Conservation (phyloP, 2,797 vertebrate genomes). For the Gymnothorax javanicus region DNA sequence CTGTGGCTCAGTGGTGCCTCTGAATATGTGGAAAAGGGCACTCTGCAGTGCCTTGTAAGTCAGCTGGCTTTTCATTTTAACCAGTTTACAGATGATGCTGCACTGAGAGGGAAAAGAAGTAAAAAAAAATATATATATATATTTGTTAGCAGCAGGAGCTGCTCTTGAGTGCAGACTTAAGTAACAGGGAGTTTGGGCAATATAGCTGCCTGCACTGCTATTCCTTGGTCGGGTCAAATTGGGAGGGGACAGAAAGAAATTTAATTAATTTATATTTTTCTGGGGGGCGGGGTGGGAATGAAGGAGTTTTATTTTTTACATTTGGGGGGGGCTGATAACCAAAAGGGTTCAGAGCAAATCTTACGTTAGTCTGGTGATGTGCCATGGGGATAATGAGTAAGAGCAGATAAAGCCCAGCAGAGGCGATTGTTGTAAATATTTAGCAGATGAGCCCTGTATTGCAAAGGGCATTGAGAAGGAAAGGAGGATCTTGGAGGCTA, state of each 20-base stretch:
- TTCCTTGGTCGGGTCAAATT: background rate
- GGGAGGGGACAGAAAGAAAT: background rate
- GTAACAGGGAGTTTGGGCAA: background rate
- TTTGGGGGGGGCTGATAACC: background rate
- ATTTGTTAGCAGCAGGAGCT: background rate
- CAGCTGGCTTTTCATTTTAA: conserved; percentile 12
- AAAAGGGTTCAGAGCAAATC: background rate
- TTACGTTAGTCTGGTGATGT: background rate
- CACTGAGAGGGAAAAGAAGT: background rate
- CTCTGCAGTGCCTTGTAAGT: background rate
- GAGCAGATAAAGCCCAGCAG: background rate
- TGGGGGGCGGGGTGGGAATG: background rate
- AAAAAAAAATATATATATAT: no score
- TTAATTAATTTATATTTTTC: background rate
- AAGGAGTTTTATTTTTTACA: background rate
- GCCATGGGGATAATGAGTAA: background rate
- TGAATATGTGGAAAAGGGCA: background rate
- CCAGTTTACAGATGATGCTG: conserved; percentile 11
- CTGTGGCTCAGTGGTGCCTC: background rate
- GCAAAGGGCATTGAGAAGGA: background rate
- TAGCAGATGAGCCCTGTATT: background rate
- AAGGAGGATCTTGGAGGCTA: background rate
- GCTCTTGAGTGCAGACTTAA: background rate
- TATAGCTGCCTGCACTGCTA: background rate
- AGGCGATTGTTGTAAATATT: background rate